phyloP scores from a whole-genome alignment of 2,888 invertebrate genomes.

The Troilus luridus region DNA sequence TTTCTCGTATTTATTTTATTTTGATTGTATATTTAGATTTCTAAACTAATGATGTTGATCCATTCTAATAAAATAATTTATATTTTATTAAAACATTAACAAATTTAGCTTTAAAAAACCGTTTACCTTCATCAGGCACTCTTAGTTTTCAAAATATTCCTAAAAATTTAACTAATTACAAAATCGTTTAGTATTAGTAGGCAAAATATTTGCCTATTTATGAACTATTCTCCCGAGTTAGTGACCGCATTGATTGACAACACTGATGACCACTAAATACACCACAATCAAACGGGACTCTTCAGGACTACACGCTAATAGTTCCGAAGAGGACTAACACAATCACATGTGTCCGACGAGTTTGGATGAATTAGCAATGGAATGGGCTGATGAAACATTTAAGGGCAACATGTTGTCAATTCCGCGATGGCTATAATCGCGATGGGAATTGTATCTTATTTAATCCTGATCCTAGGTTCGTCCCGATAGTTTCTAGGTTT shows the following conservation, averaged over 20 bases:
- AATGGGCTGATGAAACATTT: neutral
- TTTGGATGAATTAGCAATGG: conserved; percentile 19
- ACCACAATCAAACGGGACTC: neutral
- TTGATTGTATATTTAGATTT: no score
- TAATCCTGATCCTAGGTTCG: neutral
- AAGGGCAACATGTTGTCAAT: conserved; percentile 14
- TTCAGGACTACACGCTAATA: neutral
- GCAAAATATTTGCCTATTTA: neutral
- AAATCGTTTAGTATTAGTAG: neutral
- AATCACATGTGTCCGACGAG: neutral
- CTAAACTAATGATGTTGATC: no score
- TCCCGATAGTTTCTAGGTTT: neutral
- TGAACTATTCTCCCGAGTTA: neutral
- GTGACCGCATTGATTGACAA: conserved; percentile 17
- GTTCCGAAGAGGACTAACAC: neutral
- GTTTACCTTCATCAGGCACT: no score
- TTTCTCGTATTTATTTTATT: no score
- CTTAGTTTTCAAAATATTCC: no score
- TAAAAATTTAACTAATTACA: neutral
- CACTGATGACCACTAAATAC: neutral
- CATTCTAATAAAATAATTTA: no score
- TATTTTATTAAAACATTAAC: no score
- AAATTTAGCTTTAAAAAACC: no score
- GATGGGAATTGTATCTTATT: conserved; percentile 25
- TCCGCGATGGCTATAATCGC: neutral